phyloP scores from a whole-genome alignment of 1,140 invertebrate genomes.

The Phthorimaea operculella region DNA sequence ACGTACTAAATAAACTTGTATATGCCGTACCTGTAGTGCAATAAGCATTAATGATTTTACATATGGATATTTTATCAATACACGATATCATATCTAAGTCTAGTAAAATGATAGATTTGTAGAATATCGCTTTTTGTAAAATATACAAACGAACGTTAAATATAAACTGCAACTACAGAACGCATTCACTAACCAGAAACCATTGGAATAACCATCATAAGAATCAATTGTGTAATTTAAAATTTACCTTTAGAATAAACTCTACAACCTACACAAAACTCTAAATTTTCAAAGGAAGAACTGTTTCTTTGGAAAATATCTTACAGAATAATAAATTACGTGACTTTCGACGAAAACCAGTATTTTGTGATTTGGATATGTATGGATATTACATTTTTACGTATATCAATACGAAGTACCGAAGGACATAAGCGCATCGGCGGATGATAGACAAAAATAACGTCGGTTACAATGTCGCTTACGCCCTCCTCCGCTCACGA shows the following conservation, averaged over 20 bases:
- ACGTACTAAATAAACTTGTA: not conserved
- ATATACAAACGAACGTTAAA: not conserved
- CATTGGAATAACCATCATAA: constrained; percentile 45
- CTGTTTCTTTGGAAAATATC: constrained; percentile 12
- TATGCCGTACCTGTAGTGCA: constrained; percentile 14
- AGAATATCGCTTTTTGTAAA: not conserved
- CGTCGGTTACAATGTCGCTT: not conserved
- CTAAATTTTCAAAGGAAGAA: constrained; percentile 23
- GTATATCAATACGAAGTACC: not conserved
- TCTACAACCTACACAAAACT: constrained; percentile 19
- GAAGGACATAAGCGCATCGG: not conserved
- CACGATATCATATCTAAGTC: not conserved
- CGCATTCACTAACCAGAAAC: constrained; percentile 43
- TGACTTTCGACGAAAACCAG: constrained; percentile 16
- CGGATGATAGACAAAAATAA: not conserved
- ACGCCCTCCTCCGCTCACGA: not conserved
- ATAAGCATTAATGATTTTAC: not conserved
- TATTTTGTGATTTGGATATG: constrained; percentile 28
- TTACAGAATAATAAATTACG: constrained; percentile 14
- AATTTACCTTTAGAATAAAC: constrained; percentile 15
- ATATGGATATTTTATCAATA: not conserved
- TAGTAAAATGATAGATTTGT: not conserved
- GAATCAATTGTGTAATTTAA: constrained; percentile 28
- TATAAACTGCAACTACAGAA: constrained; percentile 13
- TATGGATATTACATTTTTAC: constrained; percentile 16